Conservation (phyloP, 2,797 vertebrate species). For the Gymnothorax javanicus region DNA sequence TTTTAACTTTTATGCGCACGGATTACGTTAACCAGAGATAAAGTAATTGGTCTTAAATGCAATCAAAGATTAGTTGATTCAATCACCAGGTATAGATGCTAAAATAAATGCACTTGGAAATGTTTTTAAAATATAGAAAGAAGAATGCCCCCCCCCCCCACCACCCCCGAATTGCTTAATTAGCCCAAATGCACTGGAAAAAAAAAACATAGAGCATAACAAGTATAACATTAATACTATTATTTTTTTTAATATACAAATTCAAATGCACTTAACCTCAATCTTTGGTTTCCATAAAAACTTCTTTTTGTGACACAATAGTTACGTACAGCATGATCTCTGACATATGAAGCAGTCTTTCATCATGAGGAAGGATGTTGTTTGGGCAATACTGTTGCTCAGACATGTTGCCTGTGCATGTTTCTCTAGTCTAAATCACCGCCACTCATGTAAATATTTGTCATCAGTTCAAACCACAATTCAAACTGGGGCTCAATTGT, state of each 20-base stretch:
- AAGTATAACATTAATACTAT: neutral
- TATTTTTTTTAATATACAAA: neutral
- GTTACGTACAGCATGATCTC: neutral
- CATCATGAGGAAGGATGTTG: slow-evolving; percentile 7
- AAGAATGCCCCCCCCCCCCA: too few species aligned
- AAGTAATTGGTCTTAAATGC: neutral
- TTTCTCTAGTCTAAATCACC: neutral
- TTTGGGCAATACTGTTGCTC: neutral
- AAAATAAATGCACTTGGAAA: neutral
- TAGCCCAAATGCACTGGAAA: neutral
- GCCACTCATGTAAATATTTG: neutral
- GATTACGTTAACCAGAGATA: neutral
- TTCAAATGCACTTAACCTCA: too few species aligned
- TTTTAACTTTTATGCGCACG: neutral
- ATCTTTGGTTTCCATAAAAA: too few species aligned
- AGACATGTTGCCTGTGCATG: neutral
- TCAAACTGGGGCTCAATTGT: neutral
- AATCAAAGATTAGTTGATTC: neutral
- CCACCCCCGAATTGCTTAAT: neutral
- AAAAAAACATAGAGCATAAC: neutral
- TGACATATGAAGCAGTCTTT: neutral
- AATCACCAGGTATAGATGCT: neutral
- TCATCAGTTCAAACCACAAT: neutral
- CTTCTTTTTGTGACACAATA: too few species aligned
- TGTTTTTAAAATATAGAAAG: neutral